Percentiles rank a stretch among this genome's conserved stretches.
Conservation (phyloP, 2,888 invertebrate genomes). For the Pardosa pseudoannulata region DNA sequence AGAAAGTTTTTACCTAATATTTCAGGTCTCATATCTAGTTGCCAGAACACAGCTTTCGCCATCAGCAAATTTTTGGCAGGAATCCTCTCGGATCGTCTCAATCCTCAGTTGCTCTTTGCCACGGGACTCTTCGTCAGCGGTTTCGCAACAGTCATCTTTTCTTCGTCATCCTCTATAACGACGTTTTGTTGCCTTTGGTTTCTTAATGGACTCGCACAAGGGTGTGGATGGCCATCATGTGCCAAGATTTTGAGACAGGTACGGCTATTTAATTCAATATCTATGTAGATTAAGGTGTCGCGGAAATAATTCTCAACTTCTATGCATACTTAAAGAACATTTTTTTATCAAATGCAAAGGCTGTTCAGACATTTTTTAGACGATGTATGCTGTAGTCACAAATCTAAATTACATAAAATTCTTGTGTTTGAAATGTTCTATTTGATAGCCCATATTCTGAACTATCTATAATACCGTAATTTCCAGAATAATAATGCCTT, state of each 20-base stretch:
- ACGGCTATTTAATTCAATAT: no score
- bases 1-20: neutral
- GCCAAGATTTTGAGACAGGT: constrained; percentile 48
- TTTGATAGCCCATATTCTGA: no score
- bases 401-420: no score
- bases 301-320: no score
- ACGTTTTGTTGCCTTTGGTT: constrained; percentile 40
- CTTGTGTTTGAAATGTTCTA: no score
- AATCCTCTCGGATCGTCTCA: constrained; percentile 34
- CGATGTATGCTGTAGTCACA: no score
- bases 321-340: no score
- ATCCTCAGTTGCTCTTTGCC: constrained; percentile 25
- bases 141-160: constrained; percentile 13
- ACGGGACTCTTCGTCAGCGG: constrained; percentile 25
- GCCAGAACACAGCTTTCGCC: constrained; percentile 45
- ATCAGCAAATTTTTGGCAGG: constrained; percentile 35
- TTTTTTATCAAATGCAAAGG: no score
- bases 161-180: constrained; percentile 8
- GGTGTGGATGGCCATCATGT: constrained; percentile 52
- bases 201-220: constrained; percentile 46
- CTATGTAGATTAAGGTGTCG: no score
- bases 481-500: no score
- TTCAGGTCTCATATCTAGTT: constrained; percentile 27
- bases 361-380: no score
- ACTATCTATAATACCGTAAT: no score